These are phyloP conservation scores for Porites lobata DNA, from an alignment of 92 coral and sea anemone genomes.

Conservation along the genomic window DNA sequence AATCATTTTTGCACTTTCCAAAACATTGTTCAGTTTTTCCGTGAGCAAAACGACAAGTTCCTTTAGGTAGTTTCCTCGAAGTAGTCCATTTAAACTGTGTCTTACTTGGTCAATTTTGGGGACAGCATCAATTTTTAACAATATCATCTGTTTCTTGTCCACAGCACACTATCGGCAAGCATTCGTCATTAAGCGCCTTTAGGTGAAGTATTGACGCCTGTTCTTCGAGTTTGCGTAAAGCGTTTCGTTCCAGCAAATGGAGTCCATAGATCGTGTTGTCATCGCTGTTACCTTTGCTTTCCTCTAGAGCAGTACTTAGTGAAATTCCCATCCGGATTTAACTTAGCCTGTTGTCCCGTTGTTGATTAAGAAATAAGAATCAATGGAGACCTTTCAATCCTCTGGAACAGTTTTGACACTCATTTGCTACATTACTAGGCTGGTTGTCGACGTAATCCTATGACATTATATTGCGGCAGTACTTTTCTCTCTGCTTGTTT, in stretches of 20 bases:
- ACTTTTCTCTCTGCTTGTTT: no score
- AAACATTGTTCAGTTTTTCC: not conserved
- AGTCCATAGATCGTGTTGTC: not conserved
- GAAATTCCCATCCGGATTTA: slow-evolving; percentile 13
- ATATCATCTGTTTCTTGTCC: not conserved
- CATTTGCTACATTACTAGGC: no score
- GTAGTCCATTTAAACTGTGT: not conserved
- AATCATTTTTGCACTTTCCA: not conserved
- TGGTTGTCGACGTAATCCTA: no score
- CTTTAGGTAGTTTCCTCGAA: slow-evolving; percentile 25
- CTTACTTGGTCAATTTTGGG: not conserved
- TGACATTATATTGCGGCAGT: no score
- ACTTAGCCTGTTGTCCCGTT: not conserved
- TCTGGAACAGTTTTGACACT: no score
- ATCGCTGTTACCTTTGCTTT: not conserved
- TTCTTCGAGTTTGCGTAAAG: not conserved
- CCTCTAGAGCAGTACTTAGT: not conserved
- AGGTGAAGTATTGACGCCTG: slow-evolving; percentile 20
- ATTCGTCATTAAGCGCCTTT: slow-evolving; percentile 18
- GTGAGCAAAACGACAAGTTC: slow-evolving; percentile 13
- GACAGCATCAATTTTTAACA: not conserved
- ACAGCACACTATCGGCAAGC: slow-evolving; percentile 27
- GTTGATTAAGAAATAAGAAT: no score
- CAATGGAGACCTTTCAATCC: no score
- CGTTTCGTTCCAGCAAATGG: slow-evolving; percentile 3